Evolutionary conservation across 2,113 vertebrate species (phyloP).

Genomic region (Epinephelus moara): DNA sequence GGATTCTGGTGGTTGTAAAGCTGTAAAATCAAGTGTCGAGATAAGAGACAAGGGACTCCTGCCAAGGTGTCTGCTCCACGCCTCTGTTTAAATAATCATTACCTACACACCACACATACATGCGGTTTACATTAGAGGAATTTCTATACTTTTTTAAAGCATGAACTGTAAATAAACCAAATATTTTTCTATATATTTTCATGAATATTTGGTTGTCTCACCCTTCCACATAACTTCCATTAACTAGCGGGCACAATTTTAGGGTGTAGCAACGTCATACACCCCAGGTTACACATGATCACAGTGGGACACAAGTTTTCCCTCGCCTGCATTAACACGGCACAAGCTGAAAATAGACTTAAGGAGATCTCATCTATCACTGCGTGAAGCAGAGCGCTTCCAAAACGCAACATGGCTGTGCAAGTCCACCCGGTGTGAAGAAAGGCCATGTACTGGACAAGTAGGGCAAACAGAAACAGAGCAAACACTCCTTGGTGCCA

Average conservation of each 20-base stretch:
- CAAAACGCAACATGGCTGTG: slow-evolving; percentile 59
- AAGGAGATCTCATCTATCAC: slow-evolving; percentile 58
- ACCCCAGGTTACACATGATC: slow-evolving; percentile 1
- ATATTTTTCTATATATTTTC: not conserved
- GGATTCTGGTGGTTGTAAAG: slow-evolving; percentile 59
- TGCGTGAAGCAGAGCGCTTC: slow-evolving; percentile 27
- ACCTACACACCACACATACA: not conserved
- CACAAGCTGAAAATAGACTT: slow-evolving; percentile 49
- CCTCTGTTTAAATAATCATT: slow-evolving; percentile 43
- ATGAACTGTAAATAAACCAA: not conserved
- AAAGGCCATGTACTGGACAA: slow-evolving; percentile 71
- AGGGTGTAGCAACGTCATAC: not conserved
- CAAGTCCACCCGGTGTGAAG: slow-evolving; percentile 62
- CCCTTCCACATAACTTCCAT: not conserved
- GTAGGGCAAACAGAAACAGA: slow-evolving; percentile 73
- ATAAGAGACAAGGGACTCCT: slow-evolving; percentile 50
- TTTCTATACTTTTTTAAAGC: too few species aligned
- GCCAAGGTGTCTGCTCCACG: slow-evolving; percentile 46
- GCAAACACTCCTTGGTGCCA: slow-evolving; percentile 70
- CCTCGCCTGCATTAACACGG: slow-evolving; percentile 23
- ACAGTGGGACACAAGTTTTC: not conserved
- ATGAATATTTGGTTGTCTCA: not conserved
- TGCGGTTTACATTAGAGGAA: not conserved
- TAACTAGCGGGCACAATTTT: not conserved
- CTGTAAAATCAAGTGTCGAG: slow-evolving; percentile 64